phyloP scores from a whole-genome alignment of 2,888 invertebrate species.

The Monoplex corrugatus region DNA sequence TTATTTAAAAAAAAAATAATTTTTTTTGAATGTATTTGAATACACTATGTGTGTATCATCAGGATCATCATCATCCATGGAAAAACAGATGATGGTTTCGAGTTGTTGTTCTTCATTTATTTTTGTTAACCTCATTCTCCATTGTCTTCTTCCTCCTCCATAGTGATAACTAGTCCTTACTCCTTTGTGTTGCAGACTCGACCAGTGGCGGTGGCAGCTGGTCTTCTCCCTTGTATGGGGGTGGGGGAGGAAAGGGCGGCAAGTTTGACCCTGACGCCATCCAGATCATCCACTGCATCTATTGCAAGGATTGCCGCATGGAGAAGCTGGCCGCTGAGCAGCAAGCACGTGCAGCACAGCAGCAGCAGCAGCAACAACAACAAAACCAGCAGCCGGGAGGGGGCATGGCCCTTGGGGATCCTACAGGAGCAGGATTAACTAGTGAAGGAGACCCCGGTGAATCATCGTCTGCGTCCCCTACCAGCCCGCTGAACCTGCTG shows the following conservation, averaged over 20 bases:
- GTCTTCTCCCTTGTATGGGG: constrained; percentile 72
- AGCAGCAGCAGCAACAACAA: too few relatives aligned
- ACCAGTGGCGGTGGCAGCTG: constrained; percentile 67
- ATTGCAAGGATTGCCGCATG: constrained; percentile 78
- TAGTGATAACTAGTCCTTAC: neutral
- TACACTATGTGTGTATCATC: too few relatives aligned
- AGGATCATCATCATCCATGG: too few relatives aligned
- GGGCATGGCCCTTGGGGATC: constrained; percentile 32
- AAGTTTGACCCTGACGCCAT: constrained; percentile 75
- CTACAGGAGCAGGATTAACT: neutral
- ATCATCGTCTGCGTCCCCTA: constrained; percentile 58
- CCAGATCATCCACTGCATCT: constrained; percentile 78
- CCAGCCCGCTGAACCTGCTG: constrained; percentile 91
- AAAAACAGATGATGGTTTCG: too few relatives aligned
- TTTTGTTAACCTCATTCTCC: too few relatives aligned
- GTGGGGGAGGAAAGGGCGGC: constrained; percentile 54
- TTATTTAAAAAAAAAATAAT: too few relatives aligned
- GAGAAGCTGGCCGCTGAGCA: constrained; percentile 69
- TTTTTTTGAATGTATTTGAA: too few relatives aligned
- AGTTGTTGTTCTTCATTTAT: too few relatives aligned
- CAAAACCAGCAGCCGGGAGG: constrained; percentile 37
- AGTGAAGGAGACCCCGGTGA: constrained; percentile 46
- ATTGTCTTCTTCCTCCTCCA: too few relatives aligned
- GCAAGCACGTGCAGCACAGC: constrained; percentile 59
- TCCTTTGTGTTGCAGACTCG: constrained; percentile 66